Evolutionary conservation across 2,888 invertebrate genomes (phyloP), one percentile per base, ranked within the genome.

Genomic region (Cheilosia impressa): DNA sequence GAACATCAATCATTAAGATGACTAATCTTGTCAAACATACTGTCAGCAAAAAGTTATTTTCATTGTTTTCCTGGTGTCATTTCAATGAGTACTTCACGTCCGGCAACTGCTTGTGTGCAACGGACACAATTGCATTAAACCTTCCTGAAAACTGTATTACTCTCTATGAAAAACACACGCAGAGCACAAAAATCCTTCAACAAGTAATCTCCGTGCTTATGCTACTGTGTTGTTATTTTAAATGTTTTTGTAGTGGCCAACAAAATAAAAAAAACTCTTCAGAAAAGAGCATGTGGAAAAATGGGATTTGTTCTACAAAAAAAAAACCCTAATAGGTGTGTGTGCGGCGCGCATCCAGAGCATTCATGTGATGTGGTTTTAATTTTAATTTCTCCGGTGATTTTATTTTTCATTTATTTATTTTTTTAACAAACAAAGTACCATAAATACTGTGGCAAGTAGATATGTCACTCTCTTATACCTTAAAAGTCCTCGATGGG

Each of bases 401-500:
- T 34, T 50, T 50, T 38, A 43, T 19, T 22, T 43, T 2, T 27
- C 5, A 27, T 68, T 31, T 34, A 17, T 68, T 57, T 66, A 19
- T 60, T 53, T 31, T 60, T 34, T 31, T n/a, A 45, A 31, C 34
- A 41, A 17, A 72, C 19, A 65, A 68, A 52, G 3, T 76, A 81
- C 62, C 66, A 81, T 69, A 69, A 55, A 34, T 60, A 80, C 69
- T 58, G 63, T 69, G 62, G 62, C 17, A 19, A 66, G 62, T 66
- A 66, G 41, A 62, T 65, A 79, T 76, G 72, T 77, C 76, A 84
- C 52, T 45, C 76, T 76, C 72, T 91, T 90, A 91, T 92, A 92
- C 92, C 92, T 92, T 92, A 89, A 92, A 92, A 88, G 92, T 92
- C 92, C 92, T 92, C 89, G 92, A 91, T 88, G 92, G 92, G 90